Evolutionary conservation across 2,113 vertebrate genomes (phyloP).

Genomic region (Nothobranchius kuhntae): DNA sequence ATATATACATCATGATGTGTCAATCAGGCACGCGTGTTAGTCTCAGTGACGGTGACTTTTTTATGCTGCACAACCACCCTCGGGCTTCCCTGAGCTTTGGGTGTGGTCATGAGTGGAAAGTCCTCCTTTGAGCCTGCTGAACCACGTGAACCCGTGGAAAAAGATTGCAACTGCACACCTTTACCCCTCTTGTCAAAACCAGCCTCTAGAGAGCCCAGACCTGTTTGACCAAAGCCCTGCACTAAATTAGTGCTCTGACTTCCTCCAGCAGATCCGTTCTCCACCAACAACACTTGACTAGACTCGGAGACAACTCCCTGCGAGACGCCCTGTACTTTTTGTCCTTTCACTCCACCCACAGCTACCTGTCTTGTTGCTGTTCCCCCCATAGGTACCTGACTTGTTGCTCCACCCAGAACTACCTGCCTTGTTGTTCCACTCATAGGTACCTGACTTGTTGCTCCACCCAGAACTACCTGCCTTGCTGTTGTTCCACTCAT

Average conservation of each 20-base stretch:
- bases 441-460: constrained; percentile 20
- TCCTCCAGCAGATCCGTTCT: constrained; percentile 40
- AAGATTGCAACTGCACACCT: constrained; percentile 29
- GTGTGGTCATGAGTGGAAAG: constrained; percentile 24
- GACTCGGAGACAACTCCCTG: constrained; percentile 43
- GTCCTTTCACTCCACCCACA: constrained; percentile 19
- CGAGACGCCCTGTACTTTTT: constrained; percentile 31
- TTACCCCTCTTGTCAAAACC: constrained; percentile 36
- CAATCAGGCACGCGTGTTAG: constrained; percentile 45
- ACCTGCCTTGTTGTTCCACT: constrained; percentile 4
- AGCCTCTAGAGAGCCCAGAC: constrained; percentile 15
- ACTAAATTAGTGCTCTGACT: constrained; percentile 25
- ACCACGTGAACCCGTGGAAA: constrained; percentile 21
- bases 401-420: neutral
- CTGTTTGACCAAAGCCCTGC: constrained; percentile 24
- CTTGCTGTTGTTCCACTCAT: constrained; percentile 8
- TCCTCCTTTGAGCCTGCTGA: constrained; percentile 50
- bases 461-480: constrained; percentile 34
- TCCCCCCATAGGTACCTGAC: neutral
- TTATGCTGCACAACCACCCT: constrained; percentile 67
- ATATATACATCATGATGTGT: neutral
- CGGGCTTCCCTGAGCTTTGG: constrained; percentile 51
- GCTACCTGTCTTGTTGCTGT: constrained; percentile 16
- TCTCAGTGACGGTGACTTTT: constrained; percentile 68
- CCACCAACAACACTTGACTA: constrained; percentile 53